phyloP scores from a whole-genome alignment of 2,888 invertebrate species.

The Margaritifera margaritifera region DNA sequence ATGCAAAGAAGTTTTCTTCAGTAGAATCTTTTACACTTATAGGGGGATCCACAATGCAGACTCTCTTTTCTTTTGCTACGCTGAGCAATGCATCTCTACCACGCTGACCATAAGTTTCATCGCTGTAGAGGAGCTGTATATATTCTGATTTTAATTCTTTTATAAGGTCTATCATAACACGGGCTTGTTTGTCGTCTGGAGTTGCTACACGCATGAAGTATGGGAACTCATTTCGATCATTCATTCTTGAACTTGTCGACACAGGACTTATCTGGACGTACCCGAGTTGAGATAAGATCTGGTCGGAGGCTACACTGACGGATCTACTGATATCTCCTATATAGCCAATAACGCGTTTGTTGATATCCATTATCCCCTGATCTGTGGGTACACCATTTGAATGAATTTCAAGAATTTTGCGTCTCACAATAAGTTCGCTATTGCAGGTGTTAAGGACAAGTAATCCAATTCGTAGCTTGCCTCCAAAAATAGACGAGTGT shows the following conservation, averaged over 20 bases:
- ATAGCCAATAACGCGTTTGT: neutral
- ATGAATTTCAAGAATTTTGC: neutral
- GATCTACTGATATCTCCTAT: neutral
- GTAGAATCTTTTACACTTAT: constrained; percentile 3
- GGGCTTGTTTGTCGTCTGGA: neutral
- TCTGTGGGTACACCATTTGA: neutral
- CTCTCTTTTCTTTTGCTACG: neutral
- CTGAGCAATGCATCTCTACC: neutral
- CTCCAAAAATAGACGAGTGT: neutral
- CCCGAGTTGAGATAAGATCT: neutral
- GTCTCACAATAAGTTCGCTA: neutral
- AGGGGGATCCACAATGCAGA: constrained; percentile 11
- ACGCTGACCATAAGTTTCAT: neutral
- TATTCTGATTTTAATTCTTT: neutral
- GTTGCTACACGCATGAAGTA: neutral
- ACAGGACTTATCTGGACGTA: neutral
- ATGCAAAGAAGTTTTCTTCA: constrained; percentile 2
- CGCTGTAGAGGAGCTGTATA: neutral
- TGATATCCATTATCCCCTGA: neutral
- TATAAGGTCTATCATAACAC: neutral
- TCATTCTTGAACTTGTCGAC: neutral
- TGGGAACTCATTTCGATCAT: neutral
- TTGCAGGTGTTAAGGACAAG: constrained; percentile 1
- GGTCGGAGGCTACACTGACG: neutral
- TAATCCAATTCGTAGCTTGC: neutral